Percentiles rank a stretch among this genome's conserved stretches.
These are phyloP conservation scores for Drosophila percnosoma DNA, from an alignment of 2,888 invertebrate genomes.

Conservation along the genomic window DNA sequence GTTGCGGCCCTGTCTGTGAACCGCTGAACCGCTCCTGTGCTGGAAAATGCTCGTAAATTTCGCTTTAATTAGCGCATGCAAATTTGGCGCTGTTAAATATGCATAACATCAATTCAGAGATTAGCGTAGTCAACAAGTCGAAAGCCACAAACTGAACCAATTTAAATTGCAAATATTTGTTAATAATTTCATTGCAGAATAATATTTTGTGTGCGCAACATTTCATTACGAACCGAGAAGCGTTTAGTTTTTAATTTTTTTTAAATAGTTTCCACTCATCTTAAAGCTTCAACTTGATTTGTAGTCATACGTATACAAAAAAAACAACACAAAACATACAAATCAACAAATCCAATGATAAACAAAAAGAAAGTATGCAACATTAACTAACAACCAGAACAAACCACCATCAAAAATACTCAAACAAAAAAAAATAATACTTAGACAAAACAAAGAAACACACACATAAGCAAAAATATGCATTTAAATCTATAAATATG, in stretches of 20 bases:
- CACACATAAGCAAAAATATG: conserved; percentile 46
- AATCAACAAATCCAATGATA: conserved; percentile 58
- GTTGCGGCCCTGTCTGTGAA: background rate
- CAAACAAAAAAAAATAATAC: conserved; percentile 45
- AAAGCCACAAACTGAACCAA: conserved; percentile 32
- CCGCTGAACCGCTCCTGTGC: conserved; percentile 7
- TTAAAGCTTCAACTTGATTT: conserved; percentile 57
- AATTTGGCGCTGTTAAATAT: conserved; percentile 43
- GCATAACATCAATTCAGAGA: conserved; percentile 38
- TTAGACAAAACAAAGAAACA: conserved; percentile 50
- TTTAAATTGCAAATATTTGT: conserved; percentile 12
- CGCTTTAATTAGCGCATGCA: conserved; percentile 39
- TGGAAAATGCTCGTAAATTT: conserved; percentile 27
- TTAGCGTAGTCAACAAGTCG: conserved; percentile 69
- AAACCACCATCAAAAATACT: conserved; percentile 58
- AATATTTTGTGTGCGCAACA: conserved; percentile 53
- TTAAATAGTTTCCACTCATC: conserved; percentile 33
- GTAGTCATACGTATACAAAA: conserved; percentile 62
- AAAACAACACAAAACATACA: conserved; percentile 34
- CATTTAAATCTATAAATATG: conserved; percentile 62
- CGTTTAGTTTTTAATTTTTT: conserved; percentile 27
- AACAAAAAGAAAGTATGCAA: conserved; percentile 78
- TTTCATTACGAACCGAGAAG: conserved; percentile 35
- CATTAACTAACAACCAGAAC: conserved; percentile 77
- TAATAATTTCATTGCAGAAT: conserved; percentile 14